Percentiles rank a stretch among this genome's conserved stretches.
phyloP scores from a whole-genome alignment of 2,888 invertebrate species.

The Schrankia costaestrigalis region DNA sequence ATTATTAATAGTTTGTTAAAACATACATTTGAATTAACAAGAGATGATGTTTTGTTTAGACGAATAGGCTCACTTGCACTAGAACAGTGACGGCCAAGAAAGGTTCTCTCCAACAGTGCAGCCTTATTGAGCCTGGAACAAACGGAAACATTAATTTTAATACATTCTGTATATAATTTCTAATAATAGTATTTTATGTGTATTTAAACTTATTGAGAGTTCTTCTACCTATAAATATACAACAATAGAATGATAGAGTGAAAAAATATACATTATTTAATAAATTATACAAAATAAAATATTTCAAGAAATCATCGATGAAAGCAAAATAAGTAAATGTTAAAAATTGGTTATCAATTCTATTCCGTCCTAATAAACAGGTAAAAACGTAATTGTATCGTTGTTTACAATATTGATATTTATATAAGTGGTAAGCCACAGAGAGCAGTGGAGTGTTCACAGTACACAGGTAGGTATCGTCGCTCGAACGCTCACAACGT shows the following conservation, averaged over 20 bases:
- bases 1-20: no score
- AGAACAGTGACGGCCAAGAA: constrained; percentile 58
- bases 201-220: no score
- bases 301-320: constrained; percentile 8
- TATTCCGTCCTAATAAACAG: constrained; percentile 8
- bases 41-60: constrained; percentile 32
- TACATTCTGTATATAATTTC: no score
- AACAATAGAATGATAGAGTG: no score
- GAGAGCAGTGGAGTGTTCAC: constrained; percentile 23
- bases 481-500: constrained; percentile 27
- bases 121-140: constrained; percentile 64
- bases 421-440: constrained; percentile 9
- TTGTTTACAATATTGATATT: constrained; percentile 6
- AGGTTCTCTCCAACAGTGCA: constrained; percentile 63
- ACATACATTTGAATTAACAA: constrained; percentile 9
- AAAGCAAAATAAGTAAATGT: constrained; percentile 9
- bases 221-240: no score
- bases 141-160: constrained; percentile 18
- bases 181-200: no score
- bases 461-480: constrained; percentile 33
- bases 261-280: no score
- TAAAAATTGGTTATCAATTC: constrained; percentile 1
- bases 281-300: no score
- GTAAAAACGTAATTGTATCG: constrained; percentile 5
- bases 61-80: constrained; percentile 61